Evolutionary conservation across 2,797 vertebrate genomes (phyloP), one percentile per base, ranked within the genome.

Genomic region (Vespertilio murinus): DNA sequence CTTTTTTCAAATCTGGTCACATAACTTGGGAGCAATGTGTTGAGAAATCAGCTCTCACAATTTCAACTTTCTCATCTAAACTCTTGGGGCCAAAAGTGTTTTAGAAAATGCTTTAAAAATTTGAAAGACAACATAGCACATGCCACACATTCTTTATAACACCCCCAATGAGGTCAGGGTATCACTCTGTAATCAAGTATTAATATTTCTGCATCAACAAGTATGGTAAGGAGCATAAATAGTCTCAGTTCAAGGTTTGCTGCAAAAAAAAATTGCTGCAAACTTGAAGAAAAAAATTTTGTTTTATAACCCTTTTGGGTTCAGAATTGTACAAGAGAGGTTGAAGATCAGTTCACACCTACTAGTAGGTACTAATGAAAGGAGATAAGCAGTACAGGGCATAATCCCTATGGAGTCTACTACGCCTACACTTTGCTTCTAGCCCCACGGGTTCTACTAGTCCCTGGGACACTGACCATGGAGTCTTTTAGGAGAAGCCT

Each of bases 71-170:
- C 56, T 90, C 65, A 88, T 30, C 23, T 69, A 23, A 78, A 73
- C n/a, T 87, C 59, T 18, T 20, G 11, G 13, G 30, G 52, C 30
- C 64, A 81, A 59, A 80, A 67, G 33, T 52, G 25, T 67, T 88
- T 64, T 25, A 38, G 84, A 82, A 83, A 88, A 70, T 74, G 93
- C 64, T 83, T 93, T 70, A 47, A 70, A 74, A 85, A 90, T 86
- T 65, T 88, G 67, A 75, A 73, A 94, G 89, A 75, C 49, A 75
- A 73, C 9, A 35, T 40, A 56, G 45, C 52, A 47, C 17, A 54
- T 11, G 18, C 45, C 45, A 75, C 5, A 67, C 59, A 82, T 2
- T 75, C 45, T 77, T 93, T 74, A 12, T 45, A 79, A 70, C 9
- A 85, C 1, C 12, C 47, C 47, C 54, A 70, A 33, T 70, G 67